A percentile compares a stretch with the other conserved stretches of the same genome.
These are phyloP conservation scores for Trichogramma evanescens DNA, from an alignment of 2,888 invertebrate genomes.

Conservation along the genomic window DNA sequence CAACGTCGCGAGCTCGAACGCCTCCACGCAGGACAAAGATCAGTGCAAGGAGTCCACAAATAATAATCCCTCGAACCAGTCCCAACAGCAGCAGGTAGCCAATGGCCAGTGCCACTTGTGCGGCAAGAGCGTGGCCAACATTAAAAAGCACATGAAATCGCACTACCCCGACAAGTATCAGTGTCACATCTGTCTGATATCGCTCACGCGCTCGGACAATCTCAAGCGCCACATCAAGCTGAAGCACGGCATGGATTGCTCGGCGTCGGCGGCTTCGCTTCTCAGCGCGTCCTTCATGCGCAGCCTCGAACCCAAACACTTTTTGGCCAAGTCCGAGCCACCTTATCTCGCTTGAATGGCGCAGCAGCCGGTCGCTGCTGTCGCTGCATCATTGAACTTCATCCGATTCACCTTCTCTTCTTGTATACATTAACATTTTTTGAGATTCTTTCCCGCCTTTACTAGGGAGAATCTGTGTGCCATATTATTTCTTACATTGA, in stretches of 20 bases:
- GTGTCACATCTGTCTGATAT: slow-evolving; percentile 49
- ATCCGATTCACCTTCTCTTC: no score
- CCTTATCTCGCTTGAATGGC: slow-evolving; percentile 37
- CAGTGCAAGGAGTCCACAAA: no score
- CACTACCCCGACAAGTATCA: slow-evolving; percentile 47
- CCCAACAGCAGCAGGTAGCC: not conserved
- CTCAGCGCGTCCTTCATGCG: slow-evolving; percentile 18
- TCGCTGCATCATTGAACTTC: no score
- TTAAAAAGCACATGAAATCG: slow-evolving; percentile 48
- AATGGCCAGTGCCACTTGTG: slow-evolving; percentile 45
- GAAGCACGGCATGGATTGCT: slow-evolving; percentile 43
- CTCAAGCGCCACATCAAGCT: slow-evolving; percentile 50
- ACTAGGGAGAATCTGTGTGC: not conserved
- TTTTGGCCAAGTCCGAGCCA: slow-evolving; percentile 40
- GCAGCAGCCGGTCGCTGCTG: not conserved
- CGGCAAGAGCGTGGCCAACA: slow-evolving; percentile 47
- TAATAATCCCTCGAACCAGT: no score
- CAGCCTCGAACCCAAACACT: slow-evolving; percentile 25
- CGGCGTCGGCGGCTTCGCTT: slow-evolving; percentile 8
- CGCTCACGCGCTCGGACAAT: slow-evolving; percentile 50
- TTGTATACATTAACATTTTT: not conserved
- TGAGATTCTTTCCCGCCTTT: not conserved
- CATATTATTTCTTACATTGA: not conserved
- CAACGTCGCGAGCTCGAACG: no score
- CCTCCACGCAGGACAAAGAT: no score